A percentile compares a stretch with the other conserved stretches of the same genome.
Conservation (phyloP, 1,140 invertebrate species). For the Drosophila mauritiana region DNA sequence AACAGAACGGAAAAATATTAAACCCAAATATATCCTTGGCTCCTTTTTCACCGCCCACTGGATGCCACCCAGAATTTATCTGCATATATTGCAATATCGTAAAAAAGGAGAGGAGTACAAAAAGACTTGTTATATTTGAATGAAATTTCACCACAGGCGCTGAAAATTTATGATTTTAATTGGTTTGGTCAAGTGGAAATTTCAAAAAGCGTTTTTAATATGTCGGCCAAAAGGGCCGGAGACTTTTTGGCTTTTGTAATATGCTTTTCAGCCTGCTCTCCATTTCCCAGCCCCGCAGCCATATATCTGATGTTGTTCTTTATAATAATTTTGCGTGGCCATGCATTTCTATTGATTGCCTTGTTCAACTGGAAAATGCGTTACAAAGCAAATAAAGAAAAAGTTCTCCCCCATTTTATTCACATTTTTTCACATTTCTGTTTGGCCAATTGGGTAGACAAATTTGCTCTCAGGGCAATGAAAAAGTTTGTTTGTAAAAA, state of each 20-base stretch:
- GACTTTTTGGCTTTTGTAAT: constrained; percentile 57
- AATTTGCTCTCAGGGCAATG: constrained; percentile 29
- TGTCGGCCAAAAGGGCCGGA: constrained; percentile 41
- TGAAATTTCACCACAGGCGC: constrained; percentile 63
- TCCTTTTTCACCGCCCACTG: constrained; percentile 7
- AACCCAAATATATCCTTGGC: constrained; percentile 45
- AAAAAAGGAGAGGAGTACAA: constrained; percentile 12
- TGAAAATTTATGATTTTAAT: constrained; percentile 81
- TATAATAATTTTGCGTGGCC: constrained; percentile 56
- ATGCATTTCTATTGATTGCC: constrained; percentile 71
- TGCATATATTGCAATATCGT: constrained; percentile 46
- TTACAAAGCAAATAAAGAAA: constrained; percentile 28
- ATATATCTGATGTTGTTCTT: constrained; percentile 35
- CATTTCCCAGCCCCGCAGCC: constrained; percentile 6
- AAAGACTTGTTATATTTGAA: constrained; percentile 65
- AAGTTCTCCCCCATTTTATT: constrained; percentile 12
- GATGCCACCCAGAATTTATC: constrained; percentile 28
- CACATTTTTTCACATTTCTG: neutral
- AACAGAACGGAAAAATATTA: constrained; percentile 51
- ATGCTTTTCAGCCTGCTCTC: constrained; percentile 33
- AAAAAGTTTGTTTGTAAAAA: constrained; percentile 44
- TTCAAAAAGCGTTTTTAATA: constrained; percentile 68
- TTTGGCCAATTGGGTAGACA: constrained; percentile 37
- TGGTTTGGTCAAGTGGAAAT: constrained; percentile 79
- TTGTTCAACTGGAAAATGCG: constrained; percentile 60